Evolutionary conservation across 2,888 invertebrate species (phyloP).

Genomic region (Hoplodrina ambigua): DNA sequence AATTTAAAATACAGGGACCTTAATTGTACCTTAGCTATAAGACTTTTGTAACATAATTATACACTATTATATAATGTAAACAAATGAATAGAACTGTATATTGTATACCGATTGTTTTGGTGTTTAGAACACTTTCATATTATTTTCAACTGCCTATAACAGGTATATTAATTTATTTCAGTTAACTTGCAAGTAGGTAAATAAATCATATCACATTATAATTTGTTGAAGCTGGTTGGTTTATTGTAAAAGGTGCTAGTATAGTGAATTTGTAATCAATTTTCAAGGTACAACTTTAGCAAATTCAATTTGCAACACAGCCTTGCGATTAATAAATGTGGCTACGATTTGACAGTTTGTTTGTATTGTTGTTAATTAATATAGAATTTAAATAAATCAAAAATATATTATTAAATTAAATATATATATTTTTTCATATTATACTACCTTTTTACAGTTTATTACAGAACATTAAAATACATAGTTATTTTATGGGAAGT

Average conservation of each 20-base stretch:
- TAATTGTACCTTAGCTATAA: too few relatives aligned
- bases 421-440: too few relatives aligned
- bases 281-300: slow-evolving; percentile 52
- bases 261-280: slow-evolving; percentile 59
- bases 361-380: slow-evolving; percentile 1
- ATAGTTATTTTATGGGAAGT: background rate
- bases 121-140: background rate
- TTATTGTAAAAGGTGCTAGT: slow-evolving; percentile 26
- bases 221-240: slow-evolving; percentile 42
- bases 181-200: background rate
- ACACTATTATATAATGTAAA: too few relatives aligned
- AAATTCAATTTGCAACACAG: slow-evolving; percentile 56
- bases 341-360: slow-evolving; percentile 2
- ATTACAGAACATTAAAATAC: background rate
- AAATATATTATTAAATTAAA: too few relatives aligned
- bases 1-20: too few relatives aligned
- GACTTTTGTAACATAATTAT: too few relatives aligned
- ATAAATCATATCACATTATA: slow-evolving; percentile 27
- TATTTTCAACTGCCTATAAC: background rate
- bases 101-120: too few relatives aligned
- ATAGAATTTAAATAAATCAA: too few relatives aligned
- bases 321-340: slow-evolving; percentile 29
- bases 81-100: too few relatives aligned
- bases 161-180: slow-evolving; percentile 6
- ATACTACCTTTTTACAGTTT: too few relatives aligned